phyloP scores from a whole-genome alignment of 2,797 vertebrate genomes.

The Hoplostethus mediterraneus region DNA sequence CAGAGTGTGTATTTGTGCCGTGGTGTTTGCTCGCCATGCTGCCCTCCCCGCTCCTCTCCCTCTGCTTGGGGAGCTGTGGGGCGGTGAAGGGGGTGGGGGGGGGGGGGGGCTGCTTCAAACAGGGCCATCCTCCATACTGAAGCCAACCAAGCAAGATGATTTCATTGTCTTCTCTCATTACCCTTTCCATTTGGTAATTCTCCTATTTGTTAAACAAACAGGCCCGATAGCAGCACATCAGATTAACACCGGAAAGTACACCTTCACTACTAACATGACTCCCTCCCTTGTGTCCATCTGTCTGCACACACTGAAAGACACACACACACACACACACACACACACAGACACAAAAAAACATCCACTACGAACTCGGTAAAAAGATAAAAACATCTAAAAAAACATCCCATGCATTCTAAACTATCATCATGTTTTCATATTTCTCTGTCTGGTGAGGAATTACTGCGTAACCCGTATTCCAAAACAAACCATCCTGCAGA shows the following conservation, averaged over 20 bases:
- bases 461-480: background rate
- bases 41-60: conserved; percentile 39
- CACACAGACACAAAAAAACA: conserved; percentile 19
- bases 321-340: conserved; percentile 22
- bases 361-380: conserved; percentile 1
- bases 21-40: conserved; percentile 29
- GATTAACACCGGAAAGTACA: conserved; percentile 28
- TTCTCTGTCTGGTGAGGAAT: background rate
- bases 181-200: conserved; percentile 58
- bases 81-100: background rate
- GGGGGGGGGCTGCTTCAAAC: conserved; percentile 33
- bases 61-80: conserved; percentile 47
- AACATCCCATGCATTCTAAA: background rate
- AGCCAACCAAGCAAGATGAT: conserved; percentile 75
- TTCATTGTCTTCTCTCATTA: conserved; percentile 70
- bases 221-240: conserved; percentile 17
- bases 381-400: background rate
- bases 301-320: conserved; percentile 15
- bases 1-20: conserved; percentile 45
- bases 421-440: conserved; percentile 24
- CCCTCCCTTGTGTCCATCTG: conserved; percentile 1
- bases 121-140: conserved; percentile 66
- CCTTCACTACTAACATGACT: conserved; percentile 44
- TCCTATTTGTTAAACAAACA: conserved; percentile 54
- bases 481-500: conserved; percentile 3